Base-by-base conservation (phyloP, 2,888 invertebrate species). In the Papilio protenor region DNA sequence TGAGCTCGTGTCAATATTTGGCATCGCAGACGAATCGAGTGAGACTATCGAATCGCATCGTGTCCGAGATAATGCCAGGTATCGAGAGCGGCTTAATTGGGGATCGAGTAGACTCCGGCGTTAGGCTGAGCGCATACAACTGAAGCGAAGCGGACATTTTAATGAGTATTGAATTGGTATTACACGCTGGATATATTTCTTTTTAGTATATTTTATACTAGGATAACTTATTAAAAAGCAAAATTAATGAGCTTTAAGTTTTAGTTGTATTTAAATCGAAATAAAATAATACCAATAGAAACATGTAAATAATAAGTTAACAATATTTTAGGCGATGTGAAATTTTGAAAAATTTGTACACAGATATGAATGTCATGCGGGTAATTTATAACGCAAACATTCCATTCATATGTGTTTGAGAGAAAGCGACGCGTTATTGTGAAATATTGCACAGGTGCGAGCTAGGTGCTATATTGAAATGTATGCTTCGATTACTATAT, bases 21-120 rank as follows among this genome's bases (percentile, higher is more conserved):
- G 86, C 84, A 87, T 87, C 87, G 84, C 84, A 81, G 83, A 82
- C 84, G 85, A 87, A 86, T 84, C 86, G 85, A 82, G 81, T 78
- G 85, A 80, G 84, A 83, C 80, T 83, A 83, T 84, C 84, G 82
- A 83, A 86, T 85, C 86, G 85, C 84, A 84, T 82, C 84, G 83
- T 82, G 81, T 80, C 81, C 82, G 82, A 80, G 83, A 88, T 89
- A 88, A 90, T 88, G 83, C 91, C 90, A 87, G 89, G 91, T 90
- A 90, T 89, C 88, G 89, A 87, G 88, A 84, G 84, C 81, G 86
- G 87, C 87, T 92, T 92, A 91, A 92, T 92, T 91, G 90, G 88
- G 84, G 90, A 89, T 90, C 87, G 85, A 87, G 87, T 87, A 84
- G 86, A 83, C 85, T 74, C 81, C 82, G 81, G 80, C 81, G 81